phyloP scores from a whole-genome alignment of 2,113 vertebrate genomes.

The Bubo blakistoni region DNA sequence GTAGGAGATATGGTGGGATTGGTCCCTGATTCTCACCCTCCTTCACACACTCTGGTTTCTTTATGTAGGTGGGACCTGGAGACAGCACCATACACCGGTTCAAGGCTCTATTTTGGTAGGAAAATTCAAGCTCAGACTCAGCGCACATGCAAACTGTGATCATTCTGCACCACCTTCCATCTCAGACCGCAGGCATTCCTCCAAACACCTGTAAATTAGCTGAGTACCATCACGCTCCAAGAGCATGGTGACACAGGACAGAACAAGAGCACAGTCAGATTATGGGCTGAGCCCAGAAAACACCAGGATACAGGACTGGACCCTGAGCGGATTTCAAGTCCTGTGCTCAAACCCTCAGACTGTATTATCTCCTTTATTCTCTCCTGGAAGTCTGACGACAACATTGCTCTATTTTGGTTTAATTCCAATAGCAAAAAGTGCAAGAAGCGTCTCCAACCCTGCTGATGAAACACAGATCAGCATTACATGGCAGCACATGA shows the following conservation, averaged over 20 bases:
- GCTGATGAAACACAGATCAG: background rate
- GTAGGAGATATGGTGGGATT: background rate
- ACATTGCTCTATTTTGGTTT: background rate
- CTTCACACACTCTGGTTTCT: background rate
- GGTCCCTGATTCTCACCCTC: background rate
- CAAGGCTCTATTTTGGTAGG: background rate
- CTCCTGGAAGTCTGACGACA: background rate
- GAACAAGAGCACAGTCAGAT: background rate
- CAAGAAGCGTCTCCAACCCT: background rate
- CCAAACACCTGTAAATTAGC: background rate
- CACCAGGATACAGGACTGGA: background rate
- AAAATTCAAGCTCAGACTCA: background rate
- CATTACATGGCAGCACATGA: background rate
- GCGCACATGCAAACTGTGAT: background rate
- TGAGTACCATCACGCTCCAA: background rate
- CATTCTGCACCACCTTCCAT: background rate
- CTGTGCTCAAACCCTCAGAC: background rate
- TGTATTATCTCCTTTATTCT: background rate
- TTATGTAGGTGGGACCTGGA: background rate
- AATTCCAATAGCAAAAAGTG: background rate
- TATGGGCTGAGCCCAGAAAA: background rate
- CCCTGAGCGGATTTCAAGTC: background rate
- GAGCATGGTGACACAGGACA: background rate
- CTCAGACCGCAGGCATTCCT: background rate
- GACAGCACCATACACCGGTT: rapidly evolving